Evolutionary conservation across 1,140 invertebrate genomes (phyloP).

Genomic region (Heterodera carotae): DNA sequence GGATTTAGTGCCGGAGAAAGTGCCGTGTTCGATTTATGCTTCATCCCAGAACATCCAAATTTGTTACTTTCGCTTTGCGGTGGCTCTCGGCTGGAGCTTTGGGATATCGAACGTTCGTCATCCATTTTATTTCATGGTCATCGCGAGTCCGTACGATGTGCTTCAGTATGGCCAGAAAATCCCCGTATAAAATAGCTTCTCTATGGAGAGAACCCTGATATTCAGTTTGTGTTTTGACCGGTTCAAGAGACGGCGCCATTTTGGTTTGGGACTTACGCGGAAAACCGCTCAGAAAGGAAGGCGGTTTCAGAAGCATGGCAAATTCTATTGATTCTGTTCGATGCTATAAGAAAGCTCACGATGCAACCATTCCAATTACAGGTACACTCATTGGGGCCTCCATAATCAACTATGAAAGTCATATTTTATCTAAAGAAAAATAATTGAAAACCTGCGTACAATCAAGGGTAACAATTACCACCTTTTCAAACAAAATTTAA

Average conservation of each 20-base stretch:
- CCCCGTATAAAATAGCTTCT: conserved; percentile 12
- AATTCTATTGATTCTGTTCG: conserved; percentile 11
- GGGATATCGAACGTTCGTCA: conserved; percentile 31
- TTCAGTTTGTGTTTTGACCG: conserved; percentile 45
- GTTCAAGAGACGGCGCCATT: conserved; percentile 34
- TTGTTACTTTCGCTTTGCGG: conserved; percentile 34
- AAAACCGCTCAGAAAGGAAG: background rate
- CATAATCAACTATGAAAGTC: too few relatives aligned
- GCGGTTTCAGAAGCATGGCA: background rate
- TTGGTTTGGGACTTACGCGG: conserved; percentile 36
- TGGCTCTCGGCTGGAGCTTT: conserved; percentile 20
- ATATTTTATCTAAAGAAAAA: too few relatives aligned
- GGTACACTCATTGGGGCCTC: conserved; percentile 1
- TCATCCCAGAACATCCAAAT: conserved; percentile 24
- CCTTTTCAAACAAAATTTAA: too few relatives aligned
- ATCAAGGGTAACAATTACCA: too few relatives aligned
- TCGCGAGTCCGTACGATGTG: conserved; percentile 18
- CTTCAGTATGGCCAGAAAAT: conserved; percentile 26
- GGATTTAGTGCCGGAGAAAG: conserved; percentile 25
- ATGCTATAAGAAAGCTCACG: background rate
- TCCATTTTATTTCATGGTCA: conserved; percentile 32
- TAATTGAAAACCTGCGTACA: too few relatives aligned
- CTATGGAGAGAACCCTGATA: background rate
- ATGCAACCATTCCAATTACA: background rate
- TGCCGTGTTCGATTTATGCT: conserved; percentile 42